A percentile compares a stretch with the other conserved stretches of the same genome.
Conservation (phyloP, 1,140 invertebrate genomes). For the Drosophila nigromelanica region DNA sequence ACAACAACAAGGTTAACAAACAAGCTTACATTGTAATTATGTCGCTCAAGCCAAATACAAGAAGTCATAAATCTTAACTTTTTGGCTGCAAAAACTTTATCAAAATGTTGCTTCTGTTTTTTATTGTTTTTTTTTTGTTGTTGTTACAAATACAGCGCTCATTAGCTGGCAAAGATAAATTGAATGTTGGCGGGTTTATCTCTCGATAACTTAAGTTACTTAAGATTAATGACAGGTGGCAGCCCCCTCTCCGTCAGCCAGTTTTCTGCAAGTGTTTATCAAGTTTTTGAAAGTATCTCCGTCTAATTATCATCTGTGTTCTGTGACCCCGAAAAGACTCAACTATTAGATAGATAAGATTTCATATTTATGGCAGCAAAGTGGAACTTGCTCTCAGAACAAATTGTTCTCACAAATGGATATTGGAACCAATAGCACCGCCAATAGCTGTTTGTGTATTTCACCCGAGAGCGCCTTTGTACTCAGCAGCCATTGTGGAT, state of each 20-base stretch:
- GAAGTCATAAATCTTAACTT: slow-evolving; percentile 61
- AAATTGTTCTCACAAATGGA: too few relatives aligned
- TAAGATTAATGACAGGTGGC: slow-evolving; percentile 60
- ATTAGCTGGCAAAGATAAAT: slow-evolving; percentile 71
- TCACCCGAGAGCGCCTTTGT: too few relatives aligned
- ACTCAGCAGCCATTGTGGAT: not conserved
- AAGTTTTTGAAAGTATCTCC: slow-evolving; percentile 23
- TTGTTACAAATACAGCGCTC: slow-evolving; percentile 30
- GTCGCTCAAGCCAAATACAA: slow-evolving; percentile 32
- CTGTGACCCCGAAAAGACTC: not conserved
- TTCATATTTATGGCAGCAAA: too few relatives aligned
- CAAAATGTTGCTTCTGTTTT: slow-evolving; percentile 14
- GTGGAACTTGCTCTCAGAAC: too few relatives aligned
- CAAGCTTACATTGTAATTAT: slow-evolving; percentile 66
- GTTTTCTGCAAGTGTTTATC: slow-evolving; percentile 31
- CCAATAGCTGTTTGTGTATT: too few relatives aligned
- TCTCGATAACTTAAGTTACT: slow-evolving; percentile 7
- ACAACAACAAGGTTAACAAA: slow-evolving; percentile 6
- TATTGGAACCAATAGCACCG: too few relatives aligned
- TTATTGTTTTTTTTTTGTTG: slow-evolving; percentile 10
- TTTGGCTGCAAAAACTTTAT: slow-evolving; percentile 63
- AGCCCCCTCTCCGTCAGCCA: not conserved
- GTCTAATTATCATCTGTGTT: not conserved
- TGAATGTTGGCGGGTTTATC: slow-evolving; percentile 34
- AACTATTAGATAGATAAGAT: too few relatives aligned